Conservation (phyloP, 2,113 vertebrate genomes). For the Pterocles orientalis region DNA sequence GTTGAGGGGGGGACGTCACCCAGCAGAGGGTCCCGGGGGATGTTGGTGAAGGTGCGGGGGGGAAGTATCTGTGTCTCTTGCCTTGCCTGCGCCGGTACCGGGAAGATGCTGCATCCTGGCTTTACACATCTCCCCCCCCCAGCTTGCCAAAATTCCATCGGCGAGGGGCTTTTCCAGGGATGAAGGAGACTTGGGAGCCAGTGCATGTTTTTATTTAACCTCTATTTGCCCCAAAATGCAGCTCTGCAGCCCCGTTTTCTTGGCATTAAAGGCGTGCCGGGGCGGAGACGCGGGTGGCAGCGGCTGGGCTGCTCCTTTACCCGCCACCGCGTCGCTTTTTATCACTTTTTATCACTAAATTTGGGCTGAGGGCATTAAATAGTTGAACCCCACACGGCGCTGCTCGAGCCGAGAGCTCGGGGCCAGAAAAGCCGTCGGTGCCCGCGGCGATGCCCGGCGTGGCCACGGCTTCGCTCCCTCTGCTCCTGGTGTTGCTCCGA, state of each 20-base stretch:
- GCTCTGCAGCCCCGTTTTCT: background rate
- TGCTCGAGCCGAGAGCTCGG: background rate
- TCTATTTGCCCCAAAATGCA: background rate
- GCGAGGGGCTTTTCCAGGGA: fast-evolving
- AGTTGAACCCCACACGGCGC: fast-evolving
- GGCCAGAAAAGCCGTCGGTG: background rate
- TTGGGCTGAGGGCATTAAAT: background rate
- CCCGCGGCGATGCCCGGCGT: fast-evolving
- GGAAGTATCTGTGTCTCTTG: background rate
- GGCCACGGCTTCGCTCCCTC: fast-evolving
- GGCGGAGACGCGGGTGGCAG: background rate
- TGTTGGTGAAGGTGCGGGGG: background rate
- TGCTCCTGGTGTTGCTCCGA: background rate
- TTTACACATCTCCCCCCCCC: slow-evolving; percentile 5
- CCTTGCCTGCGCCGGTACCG: background rate
- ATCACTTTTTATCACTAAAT: background rate
- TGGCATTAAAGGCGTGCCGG: fast-evolving
- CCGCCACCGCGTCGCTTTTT: fast-evolving
- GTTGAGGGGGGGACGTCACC: fast-evolving
- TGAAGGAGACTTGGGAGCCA: background rate
- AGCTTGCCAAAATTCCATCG: background rate
- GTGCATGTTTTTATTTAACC: background rate
- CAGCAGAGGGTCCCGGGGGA: background rate
- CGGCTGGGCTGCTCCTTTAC: background rate
- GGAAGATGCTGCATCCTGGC: background rate